A percentile compares a stretch with the other conserved stretches of the same genome.
Conservation (phyloP, 1,140 invertebrate genomes). For the Uloborus diversus region DNA sequence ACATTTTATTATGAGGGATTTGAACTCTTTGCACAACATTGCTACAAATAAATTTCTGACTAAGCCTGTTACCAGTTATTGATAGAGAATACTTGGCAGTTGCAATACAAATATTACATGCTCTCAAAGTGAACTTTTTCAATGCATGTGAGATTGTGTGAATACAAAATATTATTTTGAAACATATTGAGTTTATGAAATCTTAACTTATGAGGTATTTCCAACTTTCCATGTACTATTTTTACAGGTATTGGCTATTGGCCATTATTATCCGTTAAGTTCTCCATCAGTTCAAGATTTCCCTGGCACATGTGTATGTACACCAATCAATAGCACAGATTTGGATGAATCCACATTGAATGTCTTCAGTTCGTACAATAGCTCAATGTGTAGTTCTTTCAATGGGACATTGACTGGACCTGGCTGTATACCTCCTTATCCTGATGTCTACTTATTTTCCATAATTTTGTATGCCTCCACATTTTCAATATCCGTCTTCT, state of each 20-base stretch:
- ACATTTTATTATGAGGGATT: no score
- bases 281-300: not conserved
- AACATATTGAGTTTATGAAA: no score
- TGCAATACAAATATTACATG: no score
- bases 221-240: no score
- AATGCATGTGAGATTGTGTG: no score
- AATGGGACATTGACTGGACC: conserved; percentile 80
- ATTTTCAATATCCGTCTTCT: conserved; percentile 84
- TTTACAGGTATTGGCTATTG: conserved; percentile 80
- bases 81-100: no score
- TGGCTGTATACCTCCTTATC: conserved; percentile 77
- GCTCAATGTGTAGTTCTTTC: conserved; percentile 21
- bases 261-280: conserved; percentile 81
- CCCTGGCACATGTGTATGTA: conserved; percentile 29
- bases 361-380: conserved; percentile 19
- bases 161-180: no score
- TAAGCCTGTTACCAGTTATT: no score
- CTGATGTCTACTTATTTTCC: conserved; percentile 97
- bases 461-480: conserved; percentile 93
- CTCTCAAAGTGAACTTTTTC: no score
- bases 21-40: no score
- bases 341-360: not conserved
- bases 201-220: no score
- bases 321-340: conserved; percentile 10
- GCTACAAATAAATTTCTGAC: no score